phyloP scores from a whole-genome alignment of 2,888 invertebrate genomes.

The Ichneumoninae sp. region DNA sequence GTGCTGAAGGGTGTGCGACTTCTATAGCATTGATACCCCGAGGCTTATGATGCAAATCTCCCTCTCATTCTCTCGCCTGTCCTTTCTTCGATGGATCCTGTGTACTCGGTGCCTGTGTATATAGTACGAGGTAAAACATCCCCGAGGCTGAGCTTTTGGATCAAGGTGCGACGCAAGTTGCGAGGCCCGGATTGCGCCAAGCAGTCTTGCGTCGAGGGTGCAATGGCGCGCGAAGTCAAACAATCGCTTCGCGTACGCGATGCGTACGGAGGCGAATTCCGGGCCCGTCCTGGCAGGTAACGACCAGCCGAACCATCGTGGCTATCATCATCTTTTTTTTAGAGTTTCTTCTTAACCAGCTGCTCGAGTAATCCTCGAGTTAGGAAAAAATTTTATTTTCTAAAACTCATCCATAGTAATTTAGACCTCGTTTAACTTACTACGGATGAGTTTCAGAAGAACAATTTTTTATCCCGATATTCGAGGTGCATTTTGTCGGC shows the following conservation, averaged over 20 bases:
- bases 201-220: background rate
- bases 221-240: background rate
- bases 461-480: too few relatives aligned
- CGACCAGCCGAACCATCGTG: too few relatives aligned
- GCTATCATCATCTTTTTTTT: too few relatives aligned
- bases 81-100: conserved; percentile 37
- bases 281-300: too few relatives aligned
- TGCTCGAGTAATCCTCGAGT: too few relatives aligned
- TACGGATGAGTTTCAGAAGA: too few relatives aligned
- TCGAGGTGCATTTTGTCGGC: too few relatives aligned
- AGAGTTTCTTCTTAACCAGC: too few relatives aligned
- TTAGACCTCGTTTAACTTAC: too few relatives aligned
- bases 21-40: conserved; percentile 30
- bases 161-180: conserved; percentile 67
- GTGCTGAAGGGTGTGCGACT: conserved; percentile 45
- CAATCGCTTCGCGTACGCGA: background rate
- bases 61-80: background rate
- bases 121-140: conserved; percentile 13
- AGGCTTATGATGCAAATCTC: conserved; percentile 50
- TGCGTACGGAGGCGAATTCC: background rate
- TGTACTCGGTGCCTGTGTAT: background rate
- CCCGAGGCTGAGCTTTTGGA: conserved; percentile 66
- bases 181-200: background rate
- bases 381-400: too few relatives aligned
- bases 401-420: too few relatives aligned